Evolutionary conservation across 1,140 invertebrate genomes (phyloP), one percentile per base, ranked within the genome.

Genomic region (Pemphigus obesinymphae): DNA sequence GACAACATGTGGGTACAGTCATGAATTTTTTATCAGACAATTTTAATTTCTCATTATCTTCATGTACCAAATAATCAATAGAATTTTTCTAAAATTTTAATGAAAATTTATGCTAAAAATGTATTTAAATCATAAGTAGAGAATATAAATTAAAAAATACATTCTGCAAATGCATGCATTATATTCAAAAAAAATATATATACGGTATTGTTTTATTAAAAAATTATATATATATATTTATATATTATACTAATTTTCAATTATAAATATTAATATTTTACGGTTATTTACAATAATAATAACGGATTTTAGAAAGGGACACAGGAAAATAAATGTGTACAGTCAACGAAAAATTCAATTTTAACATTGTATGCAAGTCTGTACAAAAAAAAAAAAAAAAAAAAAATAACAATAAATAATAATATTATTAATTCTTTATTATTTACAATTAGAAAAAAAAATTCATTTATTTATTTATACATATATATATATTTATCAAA

Each of bases 401-500:
- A 40, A 40, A 63, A 61, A 53, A 45, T n/a, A 31, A 73, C 31
- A 55, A 80, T 55, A 80, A 80, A 80, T 58, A 58, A 37, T 75
- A 55, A 37, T 58, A 80, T 61, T 78, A 78, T 78, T 78, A 78
- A 58, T 78, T 58, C 34, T 80, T 80, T 63, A 43, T 20, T 80
- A 80, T 63, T 80, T 80, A 80, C 76, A 80, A n/a, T 34, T 40
- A 63, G 40, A 78, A 80, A 80, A 61, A 63, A 26, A 80, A 80
- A 43, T 45, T 17, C 17, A 80, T 80, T 78, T 40, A 78, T 55
- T 80, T 80, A 63, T 80, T 78, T 40, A 78, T 55, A 63, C 63
- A 63, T 63, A 80, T 80, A 80, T 80, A 80, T 80, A 80, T 80
- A 80, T 80, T 80, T 80, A 80, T 80, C 55, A 80, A 50, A 73